phyloP scores from a whole-genome alignment of 2,113 vertebrate genomes.

The Pontoporia blainvillei region DNA sequence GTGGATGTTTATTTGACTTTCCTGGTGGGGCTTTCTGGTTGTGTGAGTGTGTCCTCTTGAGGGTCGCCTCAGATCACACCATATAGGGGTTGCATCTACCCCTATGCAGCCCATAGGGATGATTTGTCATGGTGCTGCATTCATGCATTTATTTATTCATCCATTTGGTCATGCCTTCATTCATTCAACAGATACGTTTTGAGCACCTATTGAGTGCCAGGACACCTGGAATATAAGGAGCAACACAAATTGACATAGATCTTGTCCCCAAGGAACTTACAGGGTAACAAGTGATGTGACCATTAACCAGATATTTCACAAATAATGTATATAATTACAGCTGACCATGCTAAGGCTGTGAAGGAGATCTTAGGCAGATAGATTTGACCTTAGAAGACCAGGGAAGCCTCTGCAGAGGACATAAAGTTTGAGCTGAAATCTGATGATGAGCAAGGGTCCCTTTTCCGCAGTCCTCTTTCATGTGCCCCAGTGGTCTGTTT shows the following conservation, averaged over 20 bases:
- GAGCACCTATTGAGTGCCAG: not conserved
- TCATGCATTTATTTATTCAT: not conserved
- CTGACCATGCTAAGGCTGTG: not conserved
- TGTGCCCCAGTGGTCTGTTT: not conserved
- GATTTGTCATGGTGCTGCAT: not conserved
- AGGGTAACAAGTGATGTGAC: not conserved
- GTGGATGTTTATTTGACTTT: not conserved
- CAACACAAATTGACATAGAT: not conserved
- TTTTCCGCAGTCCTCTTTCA: not conserved
- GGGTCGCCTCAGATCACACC: not conserved
- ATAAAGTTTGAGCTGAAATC: not conserved
- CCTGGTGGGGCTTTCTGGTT: not conserved
- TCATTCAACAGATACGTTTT: not conserved
- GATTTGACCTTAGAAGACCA: not conserved
- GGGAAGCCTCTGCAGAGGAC: not conserved
- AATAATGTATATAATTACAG: not conserved
- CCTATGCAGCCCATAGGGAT: fast-evolving
- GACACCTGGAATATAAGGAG: not conserved
- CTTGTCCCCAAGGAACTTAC: not conserved
- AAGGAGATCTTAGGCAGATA: not conserved
- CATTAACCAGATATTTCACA: not conserved
- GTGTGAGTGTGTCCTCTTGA: not conserved
- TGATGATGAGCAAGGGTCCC: not conserved
- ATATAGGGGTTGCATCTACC: not conserved
- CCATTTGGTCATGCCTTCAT: not conserved